These are phyloP conservation scores for Ectropis grisescens DNA, from an alignment of 1,140 invertebrate species.

Conservation along the genomic window DNA sequence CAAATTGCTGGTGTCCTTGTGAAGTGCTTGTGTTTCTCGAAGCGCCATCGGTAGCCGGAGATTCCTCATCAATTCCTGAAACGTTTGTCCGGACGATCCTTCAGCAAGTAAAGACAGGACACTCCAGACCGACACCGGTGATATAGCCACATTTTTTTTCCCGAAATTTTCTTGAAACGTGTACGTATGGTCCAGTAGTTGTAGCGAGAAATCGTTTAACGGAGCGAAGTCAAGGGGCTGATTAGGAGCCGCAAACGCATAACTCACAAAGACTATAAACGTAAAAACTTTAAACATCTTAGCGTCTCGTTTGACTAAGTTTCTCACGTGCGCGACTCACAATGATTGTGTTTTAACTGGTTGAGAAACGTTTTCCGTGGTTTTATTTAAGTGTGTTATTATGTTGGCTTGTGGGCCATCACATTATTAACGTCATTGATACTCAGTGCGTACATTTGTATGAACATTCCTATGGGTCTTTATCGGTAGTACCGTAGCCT, in stretches of 20 bases:
- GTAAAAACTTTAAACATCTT: constrained; percentile 39
- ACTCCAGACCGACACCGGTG: constrained; percentile 67
- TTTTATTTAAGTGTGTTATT: constrained; percentile 1
- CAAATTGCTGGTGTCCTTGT: constrained; percentile 27
- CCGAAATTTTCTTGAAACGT: constrained; percentile 45
- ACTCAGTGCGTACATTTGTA: too few species aligned
- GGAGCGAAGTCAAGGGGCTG: constrained; percentile 29
- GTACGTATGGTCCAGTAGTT: constrained; percentile 43
- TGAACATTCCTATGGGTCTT: too few species aligned
- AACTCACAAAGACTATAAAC: constrained; percentile 20
- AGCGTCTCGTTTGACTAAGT: constrained; percentile 20
- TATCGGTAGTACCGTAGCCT: too few species aligned
- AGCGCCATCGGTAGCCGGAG: constrained; percentile 51
- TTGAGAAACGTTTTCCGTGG: constrained; percentile 31
- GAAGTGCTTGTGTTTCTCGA: constrained; percentile 36
- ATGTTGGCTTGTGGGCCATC: too few species aligned
- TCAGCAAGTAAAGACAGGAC: constrained; percentile 64
- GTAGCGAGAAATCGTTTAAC: constrained; percentile 43
- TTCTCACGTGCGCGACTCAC: constrained; percentile 26
- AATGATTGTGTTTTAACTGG: constrained; percentile 37
- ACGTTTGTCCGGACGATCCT: constrained; percentile 63
- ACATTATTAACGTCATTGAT: too few species aligned
- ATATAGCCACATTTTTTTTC: constrained; percentile 46
- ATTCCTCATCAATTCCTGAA: constrained; percentile 50
- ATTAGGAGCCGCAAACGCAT: constrained; percentile 23